These are phyloP conservation scores for Melanogrammus aeglefinus DNA, from an alignment of 2,797 vertebrate genomes.

Conservation along the genomic window DNA sequence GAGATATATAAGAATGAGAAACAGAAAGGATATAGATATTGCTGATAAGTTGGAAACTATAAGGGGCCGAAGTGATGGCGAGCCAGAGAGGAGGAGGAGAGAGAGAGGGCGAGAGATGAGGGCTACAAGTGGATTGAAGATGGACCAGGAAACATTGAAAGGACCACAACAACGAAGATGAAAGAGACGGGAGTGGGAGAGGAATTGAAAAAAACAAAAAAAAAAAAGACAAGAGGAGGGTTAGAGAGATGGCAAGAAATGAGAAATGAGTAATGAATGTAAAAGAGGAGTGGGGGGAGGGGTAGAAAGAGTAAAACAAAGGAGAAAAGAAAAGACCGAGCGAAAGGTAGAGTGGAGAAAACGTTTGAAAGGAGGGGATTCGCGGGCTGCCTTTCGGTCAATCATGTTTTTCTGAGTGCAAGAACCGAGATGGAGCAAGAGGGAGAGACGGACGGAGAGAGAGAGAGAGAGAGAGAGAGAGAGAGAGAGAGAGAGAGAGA, in stretches of 20 bases:
- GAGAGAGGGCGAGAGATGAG: slow-evolving; percentile 16
- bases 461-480: slow-evolving; percentile 1
- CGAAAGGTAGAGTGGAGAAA: slow-evolving; percentile 33
- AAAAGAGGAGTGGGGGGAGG: background rate
- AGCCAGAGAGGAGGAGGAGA: slow-evolving; percentile 16
- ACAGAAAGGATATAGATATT: slow-evolving; percentile 26
- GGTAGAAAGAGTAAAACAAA: slow-evolving; percentile 6
- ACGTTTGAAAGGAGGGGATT: slow-evolving; percentile 43
- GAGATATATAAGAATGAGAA: slow-evolving; percentile 19
- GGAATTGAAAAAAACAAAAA: slow-evolving; percentile 62
- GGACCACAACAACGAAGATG: slow-evolving; percentile 62
- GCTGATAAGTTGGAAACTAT: slow-evolving; percentile 43
- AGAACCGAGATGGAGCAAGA: slow-evolving; percentile 38
- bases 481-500: too few relatives aligned
- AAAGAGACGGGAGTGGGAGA: slow-evolving; percentile 51
- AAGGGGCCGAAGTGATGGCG: slow-evolving; percentile 27
- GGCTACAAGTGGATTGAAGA: slow-evolving; percentile 55
- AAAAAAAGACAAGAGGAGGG: slow-evolving; percentile 58
- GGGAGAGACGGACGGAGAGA: slow-evolving; percentile 21
- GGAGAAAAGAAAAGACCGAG: slow-evolving; percentile 1
- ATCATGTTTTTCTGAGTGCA: slow-evolving; percentile 62
- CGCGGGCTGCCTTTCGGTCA: slow-evolving; percentile 60
- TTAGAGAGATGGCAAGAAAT: slow-evolving; percentile 35
- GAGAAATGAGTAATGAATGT: slow-evolving; percentile 30
- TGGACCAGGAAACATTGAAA: slow-evolving; percentile 56